Percentiles rank a stretch among this genome's conserved stretches.
phyloP scores from a whole-genome alignment of 2,888 invertebrate species.

The Cephonodes hylas region DNA sequence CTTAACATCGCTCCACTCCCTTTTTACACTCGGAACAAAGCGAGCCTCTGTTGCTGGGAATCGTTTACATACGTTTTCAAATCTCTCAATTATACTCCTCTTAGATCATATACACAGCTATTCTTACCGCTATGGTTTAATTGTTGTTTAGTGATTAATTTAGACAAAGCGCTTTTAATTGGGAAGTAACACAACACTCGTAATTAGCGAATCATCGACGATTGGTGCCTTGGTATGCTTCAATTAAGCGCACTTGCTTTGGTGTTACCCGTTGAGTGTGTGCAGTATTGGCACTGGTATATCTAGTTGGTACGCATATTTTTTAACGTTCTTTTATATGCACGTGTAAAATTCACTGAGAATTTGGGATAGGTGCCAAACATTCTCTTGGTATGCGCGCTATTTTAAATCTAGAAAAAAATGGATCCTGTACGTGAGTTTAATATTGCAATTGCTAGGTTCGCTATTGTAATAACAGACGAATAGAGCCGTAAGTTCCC shows the following conservation, averaged over 20 bases:
- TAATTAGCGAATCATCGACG: background rate
- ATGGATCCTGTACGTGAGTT: background rate
- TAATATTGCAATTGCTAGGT: background rate
- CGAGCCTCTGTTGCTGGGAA: conserved; percentile 1
- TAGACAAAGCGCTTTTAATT: background rate
- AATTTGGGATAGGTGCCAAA: conserved; percentile 49
- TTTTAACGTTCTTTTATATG: conserved; percentile 2
- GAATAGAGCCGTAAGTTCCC: conserved; percentile 3
- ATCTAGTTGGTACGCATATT: background rate
- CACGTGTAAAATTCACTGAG: conserved; percentile 27
- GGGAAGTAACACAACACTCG: background rate
- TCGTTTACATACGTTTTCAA: conserved; percentile 8
- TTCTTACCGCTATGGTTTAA: background rate
- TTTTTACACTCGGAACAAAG: conserved; percentile 30
- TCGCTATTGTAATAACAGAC: background rate
- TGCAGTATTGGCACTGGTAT: background rate
- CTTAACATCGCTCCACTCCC: conserved; percentile 47
- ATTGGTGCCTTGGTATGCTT: background rate
- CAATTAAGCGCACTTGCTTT: background rate
- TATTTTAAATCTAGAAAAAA: conserved; percentile 40
- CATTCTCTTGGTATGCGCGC: conserved; percentile 40
- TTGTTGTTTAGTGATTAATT: background rate
- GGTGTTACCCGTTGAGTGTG: background rate
- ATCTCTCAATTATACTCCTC: background rate
- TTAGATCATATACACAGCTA: background rate